These are phyloP conservation scores for Heterodera schachtii DNA, from an alignment of 1,140 invertebrate genomes.

Conservation along the genomic window DNA sequence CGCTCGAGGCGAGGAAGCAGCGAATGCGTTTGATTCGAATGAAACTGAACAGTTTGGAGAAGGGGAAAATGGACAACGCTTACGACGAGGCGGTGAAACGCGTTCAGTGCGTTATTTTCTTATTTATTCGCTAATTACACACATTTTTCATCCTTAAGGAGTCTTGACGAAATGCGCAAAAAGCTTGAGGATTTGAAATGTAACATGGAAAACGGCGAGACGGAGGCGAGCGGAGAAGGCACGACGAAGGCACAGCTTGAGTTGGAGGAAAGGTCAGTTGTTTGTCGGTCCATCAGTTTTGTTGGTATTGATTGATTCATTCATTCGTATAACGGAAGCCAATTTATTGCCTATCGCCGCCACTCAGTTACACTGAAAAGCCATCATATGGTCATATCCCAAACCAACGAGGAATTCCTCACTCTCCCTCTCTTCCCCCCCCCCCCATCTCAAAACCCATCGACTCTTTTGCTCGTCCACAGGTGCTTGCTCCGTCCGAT, in stretches of 20 bases:
- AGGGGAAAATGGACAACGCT: conserved; percentile 35
- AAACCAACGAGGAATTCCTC: background rate
- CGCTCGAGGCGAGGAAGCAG: conserved; percentile 36
- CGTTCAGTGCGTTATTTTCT: conserved; percentile 30
- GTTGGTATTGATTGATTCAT: background rate
- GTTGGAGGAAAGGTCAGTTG: conserved; percentile 36
- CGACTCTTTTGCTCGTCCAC: background rate
- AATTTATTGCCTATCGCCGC: background rate
- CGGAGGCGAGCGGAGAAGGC: background rate
- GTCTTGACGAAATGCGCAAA: conserved; percentile 39
- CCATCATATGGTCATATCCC: background rate
- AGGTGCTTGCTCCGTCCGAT: background rate
- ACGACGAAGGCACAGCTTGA: conserved; percentile 17
- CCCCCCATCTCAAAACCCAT: background rate
- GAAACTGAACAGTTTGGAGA: conserved; percentile 28
- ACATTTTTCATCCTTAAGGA: conserved; percentile 17
- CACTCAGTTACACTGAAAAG: background rate
- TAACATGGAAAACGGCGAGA: background rate
- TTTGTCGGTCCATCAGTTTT: background rate
- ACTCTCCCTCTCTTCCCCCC: background rate
- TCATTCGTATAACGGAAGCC: background rate
- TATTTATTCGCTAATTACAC: background rate
- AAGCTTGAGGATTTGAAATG: conserved; percentile 33
- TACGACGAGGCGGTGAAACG: conserved; percentile 32
- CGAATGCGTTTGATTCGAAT: conserved; percentile 39